Base-by-base conservation (phyloP, 2,113 vertebrate genomes). In the Empidonax alnorum region DNA sequence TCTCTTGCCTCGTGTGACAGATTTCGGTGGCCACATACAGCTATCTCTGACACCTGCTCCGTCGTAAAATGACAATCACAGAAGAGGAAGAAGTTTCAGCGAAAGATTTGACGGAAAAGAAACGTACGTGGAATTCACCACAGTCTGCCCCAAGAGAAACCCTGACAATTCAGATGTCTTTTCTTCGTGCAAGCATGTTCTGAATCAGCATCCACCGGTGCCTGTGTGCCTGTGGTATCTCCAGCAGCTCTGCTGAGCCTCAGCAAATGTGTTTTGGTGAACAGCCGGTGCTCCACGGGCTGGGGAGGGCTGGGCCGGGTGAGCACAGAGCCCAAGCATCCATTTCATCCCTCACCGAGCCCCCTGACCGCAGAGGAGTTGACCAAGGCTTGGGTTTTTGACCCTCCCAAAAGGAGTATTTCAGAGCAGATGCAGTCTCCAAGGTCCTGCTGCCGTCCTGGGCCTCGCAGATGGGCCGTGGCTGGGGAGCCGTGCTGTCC, bases 401-500 rank as follows among this genome's bases (percentile, higher is more conserved):
- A 10, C 19, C 15, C 27, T 18, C 21, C 12, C 52, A 49, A 77
- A 74, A 41, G 37, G 10, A 49, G 6, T 0, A 1, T 78, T 80
- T 62, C 33, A 27, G 58, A 20, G 23, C 27, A 33, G 27, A 15
- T 2, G 2, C 14, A 6, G 52, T 28, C 27, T 9, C 9, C 44
- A 3, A 37, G 66, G 30, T 69, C 23, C n/a, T 9, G 68, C 30
- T 56, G 49, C 35, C 74, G 65, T 50, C 68, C 83, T 58, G 1
- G 2, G 72, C 76, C 28, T 59, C 62, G 78, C 66, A 44, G 89
- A 52, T 76, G 84, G 72, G 75, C 41, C 0, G 1, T 7, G 62
- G 79, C 39, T 14, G 9, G 58, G 37, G 74, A 67, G 21, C 71
- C 0, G 0, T 14, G 63, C 35, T 0, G 7, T 85, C 59, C 81